Evolutionary conservation across 2,797 vertebrate genomes (phyloP), one percentile per base, ranked within the genome.

Genomic region (Liasis olivaceus): DNA sequence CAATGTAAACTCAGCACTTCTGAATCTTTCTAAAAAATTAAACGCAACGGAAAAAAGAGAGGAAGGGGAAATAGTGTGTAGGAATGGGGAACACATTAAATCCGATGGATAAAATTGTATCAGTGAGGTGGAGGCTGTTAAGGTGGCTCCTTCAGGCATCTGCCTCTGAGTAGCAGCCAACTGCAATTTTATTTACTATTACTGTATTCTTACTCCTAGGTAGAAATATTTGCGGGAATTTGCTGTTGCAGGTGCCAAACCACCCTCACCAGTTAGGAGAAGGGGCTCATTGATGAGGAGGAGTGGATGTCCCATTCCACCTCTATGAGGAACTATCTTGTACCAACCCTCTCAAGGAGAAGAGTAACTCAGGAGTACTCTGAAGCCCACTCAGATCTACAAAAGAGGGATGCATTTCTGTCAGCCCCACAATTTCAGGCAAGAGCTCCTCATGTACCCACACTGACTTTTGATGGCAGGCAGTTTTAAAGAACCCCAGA

Each of bases 381-480:
- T 77, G 51, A 91, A 60, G 54, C 11, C 6, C 81, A 28, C 58
- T 59, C 2, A 31, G 28, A 84, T 20, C 17, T 54, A 62, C 36
- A 24, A 31, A 47, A 66, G 84, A 85, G 36, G 58, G 31, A 31
- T 51, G 63, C 36, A 66, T 86, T 94, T 91, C 90, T 90, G 60
- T 42, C 8, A 93, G 13, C 20, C 36, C 1, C 36, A 2, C 72
- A 81, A 47, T 15, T 47, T 84, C 87, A 0, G 36, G 20, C 72
- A 81, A 81, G 36, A 42, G 81, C 15, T 26, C 86, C 7, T 93
- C 24, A 63, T 62, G 54, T 93, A 60, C 5, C 2, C 13, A 36
- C 86, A 31, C 85, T 95, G 13, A 51, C 69, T 87, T 89, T 87
- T 51, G 59, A 31, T 94, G 87, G 89, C 91, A 84, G 84, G 51